A percentile compares a stretch with the other conserved stretches of the same genome.
phyloP scores from a whole-genome alignment of 2,113 vertebrate species.

The Xiphophorus maculatus region DNA sequence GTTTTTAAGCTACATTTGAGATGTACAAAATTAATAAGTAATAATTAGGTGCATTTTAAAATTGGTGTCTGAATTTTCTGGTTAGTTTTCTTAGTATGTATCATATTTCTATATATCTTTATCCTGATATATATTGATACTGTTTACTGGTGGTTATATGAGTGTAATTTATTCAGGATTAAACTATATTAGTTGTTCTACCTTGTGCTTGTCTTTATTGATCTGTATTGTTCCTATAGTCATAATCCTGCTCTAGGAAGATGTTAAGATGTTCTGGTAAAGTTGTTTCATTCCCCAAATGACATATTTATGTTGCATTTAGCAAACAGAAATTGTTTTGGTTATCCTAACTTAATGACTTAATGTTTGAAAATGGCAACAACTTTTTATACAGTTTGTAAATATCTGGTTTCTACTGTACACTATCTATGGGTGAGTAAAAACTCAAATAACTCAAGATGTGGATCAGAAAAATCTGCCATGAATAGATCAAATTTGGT shows the following conservation, averaged over 20 bases:
- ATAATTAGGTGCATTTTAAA: not conserved
- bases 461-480: no score
- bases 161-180: conserved; percentile 41
- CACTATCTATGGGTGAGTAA: no score
- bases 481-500: not conserved
- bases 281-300: no score
- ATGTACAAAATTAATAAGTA: no score
- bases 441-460: not conserved
- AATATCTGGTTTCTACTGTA: not conserved
- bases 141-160: conserved; percentile 16
- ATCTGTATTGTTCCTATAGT: not conserved
- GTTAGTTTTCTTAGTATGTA: not conserved
- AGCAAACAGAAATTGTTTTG: not conserved
- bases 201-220: not conserved
- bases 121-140: conserved; percentile 14
- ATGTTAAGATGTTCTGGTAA: no score
- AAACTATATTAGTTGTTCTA: conserved; percentile 28
- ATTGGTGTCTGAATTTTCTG: conserved; percentile 13
- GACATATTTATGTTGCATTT: not conserved
- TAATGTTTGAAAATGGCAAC: no score
- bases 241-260: no score
- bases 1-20: not conserved
- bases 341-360: no score
- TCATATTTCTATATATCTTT: not conserved
- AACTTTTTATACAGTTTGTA: not conserved